phyloP scores from a whole-genome alignment of 2,797 vertebrate species.

The Sebastes umbrosus region DNA sequence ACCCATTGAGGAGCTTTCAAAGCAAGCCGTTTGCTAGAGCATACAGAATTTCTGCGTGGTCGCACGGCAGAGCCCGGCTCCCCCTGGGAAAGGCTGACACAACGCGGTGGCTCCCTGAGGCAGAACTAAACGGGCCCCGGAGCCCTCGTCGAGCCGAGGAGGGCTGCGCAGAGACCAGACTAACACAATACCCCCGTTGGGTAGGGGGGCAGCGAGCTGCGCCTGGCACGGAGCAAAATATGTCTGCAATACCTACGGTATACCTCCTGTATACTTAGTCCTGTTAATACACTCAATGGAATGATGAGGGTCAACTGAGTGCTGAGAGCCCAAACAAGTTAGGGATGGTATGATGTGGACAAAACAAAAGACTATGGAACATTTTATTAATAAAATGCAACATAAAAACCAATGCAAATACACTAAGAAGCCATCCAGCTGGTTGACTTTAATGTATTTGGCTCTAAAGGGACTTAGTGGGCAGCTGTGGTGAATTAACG shows the following conservation, averaged over 20 bases:
- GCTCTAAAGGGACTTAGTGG: slow-evolving; percentile 36
- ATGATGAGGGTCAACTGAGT: slow-evolving; percentile 46
- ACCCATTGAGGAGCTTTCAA: slow-evolving; percentile 78
- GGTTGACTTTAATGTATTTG: slow-evolving; percentile 42
- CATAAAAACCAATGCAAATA: slow-evolving; percentile 51
- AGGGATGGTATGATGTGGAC: slow-evolving; percentile 63
- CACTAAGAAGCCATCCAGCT: slow-evolving; percentile 12
- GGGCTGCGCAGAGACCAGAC: slow-evolving; percentile 49
- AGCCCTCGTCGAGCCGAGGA: slow-evolving; percentile 49
- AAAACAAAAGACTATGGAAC: slow-evolving; percentile 60
- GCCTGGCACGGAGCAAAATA: slow-evolving; percentile 58
- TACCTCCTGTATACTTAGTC: slow-evolving; percentile 65
- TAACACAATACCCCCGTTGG: slow-evolving; percentile 36
- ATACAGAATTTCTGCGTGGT: slow-evolving; percentile 83
- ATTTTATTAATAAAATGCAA: slow-evolving; percentile 32
- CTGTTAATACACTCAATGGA: slow-evolving; percentile 62
- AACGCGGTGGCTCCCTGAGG: slow-evolving; percentile 69
- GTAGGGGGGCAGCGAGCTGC: background rate
- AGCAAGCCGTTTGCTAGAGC: slow-evolving; percentile 76
- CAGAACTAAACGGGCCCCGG: slow-evolving; percentile 73
- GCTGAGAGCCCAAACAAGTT: slow-evolving; percentile 54
- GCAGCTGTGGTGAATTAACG: slow-evolving; percentile 53
- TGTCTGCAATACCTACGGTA: slow-evolving; percentile 67
- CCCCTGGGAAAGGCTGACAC: slow-evolving; percentile 83
- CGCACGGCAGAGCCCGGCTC: slow-evolving; percentile 71